Evolutionary conservation across 2,888 invertebrate species (phyloP).

Genomic region (Hyalella azteca): DNA sequence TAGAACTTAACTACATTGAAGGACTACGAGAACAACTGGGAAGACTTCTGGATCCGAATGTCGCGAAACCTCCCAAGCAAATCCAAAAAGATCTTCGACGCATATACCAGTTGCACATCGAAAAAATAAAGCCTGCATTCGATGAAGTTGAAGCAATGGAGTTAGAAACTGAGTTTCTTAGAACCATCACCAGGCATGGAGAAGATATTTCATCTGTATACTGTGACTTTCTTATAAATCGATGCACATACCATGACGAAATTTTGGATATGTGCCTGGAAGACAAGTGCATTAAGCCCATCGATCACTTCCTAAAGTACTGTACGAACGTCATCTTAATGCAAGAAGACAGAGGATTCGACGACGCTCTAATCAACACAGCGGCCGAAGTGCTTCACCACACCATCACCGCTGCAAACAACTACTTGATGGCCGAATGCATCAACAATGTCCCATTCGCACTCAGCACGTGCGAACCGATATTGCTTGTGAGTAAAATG

Average conservation of each 20-base stretch:
- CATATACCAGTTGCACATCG: neutral
- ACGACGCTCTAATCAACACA: neutral
- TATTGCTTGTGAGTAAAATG: neutral
- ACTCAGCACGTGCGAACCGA: neutral
- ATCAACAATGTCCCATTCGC: slow-evolving; percentile 23
- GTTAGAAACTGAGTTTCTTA: neutral
- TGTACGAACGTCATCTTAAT: neutral
- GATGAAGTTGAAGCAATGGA: neutral
- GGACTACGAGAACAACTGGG: neutral
- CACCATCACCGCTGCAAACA: slow-evolving; percentile 33
- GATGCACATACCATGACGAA: slow-evolving; percentile 20
- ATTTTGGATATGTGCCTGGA: neutral
- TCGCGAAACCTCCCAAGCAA: neutral
- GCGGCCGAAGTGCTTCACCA: slow-evolving; percentile 14
- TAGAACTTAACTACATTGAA: neutral
- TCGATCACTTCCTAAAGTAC: slow-evolving; percentile 9
- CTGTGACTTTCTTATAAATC: neutral
- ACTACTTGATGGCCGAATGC: slow-evolving; percentile 26
- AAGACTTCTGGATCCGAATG: neutral
- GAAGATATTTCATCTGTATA: neutral
- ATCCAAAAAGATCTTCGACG: slow-evolving; percentile 1
- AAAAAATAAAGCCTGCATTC: neutral
- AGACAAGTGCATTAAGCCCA: neutral
- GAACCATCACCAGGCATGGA: neutral
- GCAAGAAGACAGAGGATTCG: neutral